Conservation (phyloP, 2,113 vertebrate species). For the Bolborhynchus lineola region DNA sequence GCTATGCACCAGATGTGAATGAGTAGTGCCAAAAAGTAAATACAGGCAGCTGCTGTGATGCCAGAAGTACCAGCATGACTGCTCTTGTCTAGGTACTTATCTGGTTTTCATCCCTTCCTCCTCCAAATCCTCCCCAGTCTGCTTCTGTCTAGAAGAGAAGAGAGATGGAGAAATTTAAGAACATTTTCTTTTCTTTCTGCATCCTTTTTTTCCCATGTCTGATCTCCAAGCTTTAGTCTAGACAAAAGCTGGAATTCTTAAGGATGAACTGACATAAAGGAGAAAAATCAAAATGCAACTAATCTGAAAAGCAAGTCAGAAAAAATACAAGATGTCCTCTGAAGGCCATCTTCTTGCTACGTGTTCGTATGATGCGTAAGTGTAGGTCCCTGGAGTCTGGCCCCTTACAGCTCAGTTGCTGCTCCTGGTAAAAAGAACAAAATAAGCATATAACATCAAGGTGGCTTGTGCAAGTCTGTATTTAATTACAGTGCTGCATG, state of each 20-base stretch:
- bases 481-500: constrained; percentile 54
- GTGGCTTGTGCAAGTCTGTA: constrained; percentile 30
- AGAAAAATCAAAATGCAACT: neutral
- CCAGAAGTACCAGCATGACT: neutral
- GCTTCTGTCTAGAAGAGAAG: neutral
- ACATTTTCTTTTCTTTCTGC: neutral
- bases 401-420: neutral
- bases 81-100: neutral
- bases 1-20: neutral
- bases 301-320: neutral
- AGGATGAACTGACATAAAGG: neutral
- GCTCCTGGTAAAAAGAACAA: neutral
- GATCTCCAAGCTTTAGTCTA: neutral
- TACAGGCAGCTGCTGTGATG: neutral
- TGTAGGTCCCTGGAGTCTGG: neutral
- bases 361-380: rapidly evolving
- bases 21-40: neutral
- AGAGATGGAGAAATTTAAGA: neutral
- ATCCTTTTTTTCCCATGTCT: neutral
- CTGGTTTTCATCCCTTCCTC: neutral
- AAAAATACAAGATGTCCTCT: neutral
- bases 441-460: neutral
- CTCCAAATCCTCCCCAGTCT: neutral
- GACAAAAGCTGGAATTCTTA: neutral
- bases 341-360: neutral